These are phyloP conservation scores for Procavia capensis DNA, from an alignment of 2,113 vertebrate genomes.

Conservation along the genomic window DNA sequence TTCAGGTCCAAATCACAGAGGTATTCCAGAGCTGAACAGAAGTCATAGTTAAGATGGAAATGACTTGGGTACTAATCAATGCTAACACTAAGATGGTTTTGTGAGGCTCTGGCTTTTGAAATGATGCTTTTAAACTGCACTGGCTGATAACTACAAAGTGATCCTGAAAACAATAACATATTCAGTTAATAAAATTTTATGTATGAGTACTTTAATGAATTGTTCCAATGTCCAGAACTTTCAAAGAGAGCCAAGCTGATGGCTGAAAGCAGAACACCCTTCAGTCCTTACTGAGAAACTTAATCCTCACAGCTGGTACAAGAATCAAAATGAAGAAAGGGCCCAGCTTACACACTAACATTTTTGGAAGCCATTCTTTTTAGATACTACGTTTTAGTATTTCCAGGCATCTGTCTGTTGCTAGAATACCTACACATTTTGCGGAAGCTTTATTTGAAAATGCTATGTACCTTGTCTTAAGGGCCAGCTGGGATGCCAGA, in stretches of 20 bases:
- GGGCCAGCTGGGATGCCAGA: constrained; percentile 87
- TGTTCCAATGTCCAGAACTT: constrained; percentile 56
- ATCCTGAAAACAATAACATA: constrained; percentile 32
- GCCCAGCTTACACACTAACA: neutral
- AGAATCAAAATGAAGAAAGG: constrained; percentile 57
- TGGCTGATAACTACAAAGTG: constrained; percentile 35
- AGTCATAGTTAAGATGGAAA: neutral
- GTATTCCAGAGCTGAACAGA: neutral
- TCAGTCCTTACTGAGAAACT: constrained; percentile 63
- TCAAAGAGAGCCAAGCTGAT: constrained; percentile 62
- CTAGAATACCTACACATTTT: constrained; percentile 80
- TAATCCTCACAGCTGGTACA: constrained; percentile 67
- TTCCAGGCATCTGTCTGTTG: constrained; percentile 75
- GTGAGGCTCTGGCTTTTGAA: constrained; percentile 39
- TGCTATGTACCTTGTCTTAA: constrained; percentile 86
- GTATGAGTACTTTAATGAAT: constrained; percentile 67
- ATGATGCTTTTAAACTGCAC: constrained; percentile 59
- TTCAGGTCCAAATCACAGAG: neutral
- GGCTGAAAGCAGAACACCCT: constrained; percentile 69
- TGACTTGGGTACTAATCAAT: neutral
- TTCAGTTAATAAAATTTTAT: constrained; percentile 72
- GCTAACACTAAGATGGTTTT: neutral
- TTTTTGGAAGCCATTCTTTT: constrained; percentile 63
- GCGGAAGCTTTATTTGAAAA: constrained; percentile 77
- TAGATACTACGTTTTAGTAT: constrained; percentile 51